Evolutionary conservation across 2,113 vertebrate species (phyloP).

Genomic region (Falcunculus frontatus): DNA sequence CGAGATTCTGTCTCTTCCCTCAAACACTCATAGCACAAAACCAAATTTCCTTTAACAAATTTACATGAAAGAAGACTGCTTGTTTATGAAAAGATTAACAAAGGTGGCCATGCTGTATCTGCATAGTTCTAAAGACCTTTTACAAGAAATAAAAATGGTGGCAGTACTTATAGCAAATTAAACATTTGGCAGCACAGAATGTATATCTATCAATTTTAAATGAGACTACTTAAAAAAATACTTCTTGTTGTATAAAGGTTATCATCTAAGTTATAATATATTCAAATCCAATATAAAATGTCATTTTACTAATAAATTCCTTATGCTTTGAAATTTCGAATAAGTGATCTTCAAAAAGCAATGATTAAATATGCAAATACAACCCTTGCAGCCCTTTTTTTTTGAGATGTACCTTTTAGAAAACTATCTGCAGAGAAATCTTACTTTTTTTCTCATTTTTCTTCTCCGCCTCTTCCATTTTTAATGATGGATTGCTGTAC

Average conservation of each 20-base stretch:
- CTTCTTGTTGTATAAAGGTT: constrained; percentile 52
- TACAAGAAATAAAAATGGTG: constrained; percentile 44
- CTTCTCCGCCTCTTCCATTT: constrained; percentile 23
- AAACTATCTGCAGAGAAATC: constrained; percentile 1
- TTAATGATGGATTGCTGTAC: constrained; percentile 40
- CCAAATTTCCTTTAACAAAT: not conserved
- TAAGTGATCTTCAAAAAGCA: constrained; percentile 43
- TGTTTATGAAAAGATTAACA: not conserved
- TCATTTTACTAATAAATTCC: constrained; percentile 59
- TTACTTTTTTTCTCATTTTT: constrained; percentile 27
- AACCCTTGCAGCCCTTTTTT: constrained; percentile 20
- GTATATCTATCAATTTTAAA: constrained; percentile 67
- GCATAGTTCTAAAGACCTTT: not conserved
- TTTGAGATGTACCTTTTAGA: constrained; percentile 6
- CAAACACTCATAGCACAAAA: not conserved
- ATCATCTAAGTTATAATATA: constrained; percentile 52
- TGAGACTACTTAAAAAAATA: constrained; percentile 34
- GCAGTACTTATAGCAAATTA: constrained; percentile 46
- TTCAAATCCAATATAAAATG: constrained; percentile 63
- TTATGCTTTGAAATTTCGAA: constrained; percentile 56
- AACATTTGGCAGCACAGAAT: constrained; percentile 54
- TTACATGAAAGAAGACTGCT: not conserved
- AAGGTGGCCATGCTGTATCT: not conserved
- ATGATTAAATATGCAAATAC: constrained; percentile 61
- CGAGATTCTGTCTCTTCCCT: not conserved